phyloP scores from a whole-genome alignment of 2,113 vertebrate genomes.

The Ammospiza nelsoni region DNA sequence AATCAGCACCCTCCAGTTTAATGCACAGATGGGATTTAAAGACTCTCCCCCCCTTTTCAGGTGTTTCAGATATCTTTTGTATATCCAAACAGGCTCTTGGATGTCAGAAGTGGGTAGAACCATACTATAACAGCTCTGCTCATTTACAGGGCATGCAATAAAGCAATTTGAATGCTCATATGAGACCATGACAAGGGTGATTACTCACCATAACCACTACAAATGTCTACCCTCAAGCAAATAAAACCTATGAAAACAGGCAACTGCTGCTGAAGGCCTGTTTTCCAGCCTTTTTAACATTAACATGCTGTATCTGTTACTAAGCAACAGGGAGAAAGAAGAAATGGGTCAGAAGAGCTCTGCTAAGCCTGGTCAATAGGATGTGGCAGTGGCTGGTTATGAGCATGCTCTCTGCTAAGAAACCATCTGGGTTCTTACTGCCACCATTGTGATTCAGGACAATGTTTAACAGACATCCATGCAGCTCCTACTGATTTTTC shows the following conservation, averaged over 20 bases:
- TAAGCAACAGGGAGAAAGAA: constrained; percentile 51
- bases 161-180: constrained; percentile 31
- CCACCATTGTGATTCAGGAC: not conserved
- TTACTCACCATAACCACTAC: constrained; percentile 25
- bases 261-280: constrained; percentile 15
- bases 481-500: not conserved
- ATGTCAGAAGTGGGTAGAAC: not conserved
- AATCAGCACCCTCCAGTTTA: not conserved
- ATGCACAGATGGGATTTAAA: not conserved
- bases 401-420: not conserved
- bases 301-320: constrained; percentile 58
- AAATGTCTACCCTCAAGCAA: constrained; percentile 28
- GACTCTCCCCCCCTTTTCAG: not conserved
- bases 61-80: not conserved
- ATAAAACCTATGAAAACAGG: constrained; percentile 17
- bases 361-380: constrained; percentile 36
- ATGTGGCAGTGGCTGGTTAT: constrained; percentile 3
- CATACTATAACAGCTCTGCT: not conserved
- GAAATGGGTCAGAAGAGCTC: constrained; percentile 62
- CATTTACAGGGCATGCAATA: constrained; percentile 14
- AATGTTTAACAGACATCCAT: not conserved
- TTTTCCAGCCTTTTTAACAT: constrained; percentile 41
- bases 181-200: constrained; percentile 31
- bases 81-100: not conserved
- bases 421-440: not conserved